A percentile compares a stretch with the other conserved stretches of the same genome.
Conservation (phyloP, 2,113 vertebrate genomes). For the Gymnogyps californianus region DNA sequence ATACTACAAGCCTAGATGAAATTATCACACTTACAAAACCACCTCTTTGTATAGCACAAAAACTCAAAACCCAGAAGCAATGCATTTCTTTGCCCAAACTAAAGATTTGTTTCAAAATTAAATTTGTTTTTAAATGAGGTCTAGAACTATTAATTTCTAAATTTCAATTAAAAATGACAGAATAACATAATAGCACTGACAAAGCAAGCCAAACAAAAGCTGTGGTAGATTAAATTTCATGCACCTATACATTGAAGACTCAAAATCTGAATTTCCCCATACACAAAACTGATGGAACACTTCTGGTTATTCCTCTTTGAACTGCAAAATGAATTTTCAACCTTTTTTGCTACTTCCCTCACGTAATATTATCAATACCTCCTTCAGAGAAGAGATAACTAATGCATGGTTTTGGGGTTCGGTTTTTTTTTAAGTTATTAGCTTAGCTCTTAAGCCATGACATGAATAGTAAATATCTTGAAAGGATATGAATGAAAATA, state of each 20-base stretch:
- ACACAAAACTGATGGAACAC: neutral
- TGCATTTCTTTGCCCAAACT: neutral
- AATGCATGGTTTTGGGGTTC: neutral
- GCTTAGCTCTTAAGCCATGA: neutral
- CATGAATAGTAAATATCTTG: neutral
- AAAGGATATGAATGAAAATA: neutral
- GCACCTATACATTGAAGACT: neutral
- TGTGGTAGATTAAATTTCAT: neutral
- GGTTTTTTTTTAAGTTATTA: neutral
- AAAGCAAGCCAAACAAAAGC: neutral
- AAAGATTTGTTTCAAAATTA: neutral
- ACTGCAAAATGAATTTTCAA: neutral
- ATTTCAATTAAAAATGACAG: neutral
- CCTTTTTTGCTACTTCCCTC: neutral
- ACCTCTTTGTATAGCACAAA: neutral
- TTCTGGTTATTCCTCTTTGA: neutral
- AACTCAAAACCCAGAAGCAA: neutral
- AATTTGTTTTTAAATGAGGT: neutral
- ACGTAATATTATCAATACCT: neutral
- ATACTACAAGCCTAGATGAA: neutral
- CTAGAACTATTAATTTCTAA: neutral
- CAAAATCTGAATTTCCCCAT: neutral
- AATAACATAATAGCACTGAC: neutral
- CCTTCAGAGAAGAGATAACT: neutral
- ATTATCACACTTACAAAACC: neutral